Evolutionary conservation across 2,888 invertebrate genomes (phyloP).

Genomic region (Camptogramma bilineatum): DNA sequence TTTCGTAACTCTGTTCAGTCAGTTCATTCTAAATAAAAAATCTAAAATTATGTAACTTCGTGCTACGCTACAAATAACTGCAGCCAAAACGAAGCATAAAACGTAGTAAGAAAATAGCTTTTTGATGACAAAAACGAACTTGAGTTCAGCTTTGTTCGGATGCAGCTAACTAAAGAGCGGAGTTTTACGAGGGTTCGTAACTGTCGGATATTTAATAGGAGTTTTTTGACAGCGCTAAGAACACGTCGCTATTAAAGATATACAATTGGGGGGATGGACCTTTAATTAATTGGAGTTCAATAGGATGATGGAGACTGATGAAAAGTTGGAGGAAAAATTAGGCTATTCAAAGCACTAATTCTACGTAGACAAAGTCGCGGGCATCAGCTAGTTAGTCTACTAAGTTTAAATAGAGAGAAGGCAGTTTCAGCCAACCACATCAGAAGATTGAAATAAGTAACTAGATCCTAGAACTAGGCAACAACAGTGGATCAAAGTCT

Average conservation of each 20-base stretch:
- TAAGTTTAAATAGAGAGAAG: no score
- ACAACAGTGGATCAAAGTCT: no score
- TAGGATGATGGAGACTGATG: no score
- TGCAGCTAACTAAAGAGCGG: conserved; percentile 12
- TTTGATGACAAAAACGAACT: conserved; percentile 20
- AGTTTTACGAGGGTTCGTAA: conserved; percentile 19
- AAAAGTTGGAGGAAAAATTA: no score
- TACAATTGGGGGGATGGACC: no score
- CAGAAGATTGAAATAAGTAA: no score
- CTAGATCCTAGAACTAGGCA: no score
- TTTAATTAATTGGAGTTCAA: no score
- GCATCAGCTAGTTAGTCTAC: no score
- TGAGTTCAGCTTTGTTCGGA: conserved; percentile 17
- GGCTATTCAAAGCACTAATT: no score
- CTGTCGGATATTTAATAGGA: conserved; percentile 7
- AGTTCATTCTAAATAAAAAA: neutral
- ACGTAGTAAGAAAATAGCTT: neutral
- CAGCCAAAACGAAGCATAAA: neutral
- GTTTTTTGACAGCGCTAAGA: neutral
- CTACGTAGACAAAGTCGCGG: no score
- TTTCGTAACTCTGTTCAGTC: neutral
- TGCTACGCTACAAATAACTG: neutral
- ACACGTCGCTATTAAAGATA: neutral
- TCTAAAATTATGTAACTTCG: conserved; percentile 1
- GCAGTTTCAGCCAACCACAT: no score